Evolutionary conservation across 2,797 vertebrate genomes (phyloP).

Genomic region (Bradypodion ventrale): DNA sequence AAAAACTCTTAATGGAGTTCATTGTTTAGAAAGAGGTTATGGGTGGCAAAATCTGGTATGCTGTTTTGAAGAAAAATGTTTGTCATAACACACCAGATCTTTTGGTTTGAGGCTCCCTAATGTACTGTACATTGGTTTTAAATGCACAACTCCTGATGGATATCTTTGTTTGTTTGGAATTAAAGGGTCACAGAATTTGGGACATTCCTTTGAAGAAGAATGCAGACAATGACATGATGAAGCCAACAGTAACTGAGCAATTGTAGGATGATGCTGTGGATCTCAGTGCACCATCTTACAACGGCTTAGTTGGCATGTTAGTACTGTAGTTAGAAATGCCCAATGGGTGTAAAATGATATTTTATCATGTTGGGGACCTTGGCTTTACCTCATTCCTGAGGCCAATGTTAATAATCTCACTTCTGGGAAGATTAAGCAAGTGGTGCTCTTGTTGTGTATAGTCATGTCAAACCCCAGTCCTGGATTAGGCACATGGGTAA

Average conservation of each 20-base stretch:
- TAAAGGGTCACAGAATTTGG: not conserved
- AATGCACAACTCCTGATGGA: not conserved
- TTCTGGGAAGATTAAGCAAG: not conserved
- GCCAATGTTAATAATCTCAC: not conserved
- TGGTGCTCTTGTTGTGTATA: not conserved
- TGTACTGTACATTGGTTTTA: not conserved
- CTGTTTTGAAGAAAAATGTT: too few species aligned
- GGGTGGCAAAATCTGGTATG: too few species aligned
- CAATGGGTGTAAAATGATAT: not conserved
- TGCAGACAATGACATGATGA: not conserved
- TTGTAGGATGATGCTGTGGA: not conserved
- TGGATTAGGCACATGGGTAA: not conserved
- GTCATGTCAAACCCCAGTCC: not conserved
- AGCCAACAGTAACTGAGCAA: not conserved
- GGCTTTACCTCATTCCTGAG: not conserved
- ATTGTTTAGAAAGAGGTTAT: not conserved
- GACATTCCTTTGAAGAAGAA: not conserved
- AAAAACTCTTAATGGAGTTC: not conserved
- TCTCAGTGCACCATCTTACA: not conserved
- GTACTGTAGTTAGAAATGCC: not conserved
- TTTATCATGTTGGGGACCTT: not conserved
- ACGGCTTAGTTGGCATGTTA: not conserved
- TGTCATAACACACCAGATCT: too few species aligned
- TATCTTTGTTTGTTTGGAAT: not conserved
- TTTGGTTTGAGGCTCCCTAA: not conserved